Evolutionary conservation across 2,797 vertebrate genomes (phyloP).

Genomic region (Scarus forsteni): DNA sequence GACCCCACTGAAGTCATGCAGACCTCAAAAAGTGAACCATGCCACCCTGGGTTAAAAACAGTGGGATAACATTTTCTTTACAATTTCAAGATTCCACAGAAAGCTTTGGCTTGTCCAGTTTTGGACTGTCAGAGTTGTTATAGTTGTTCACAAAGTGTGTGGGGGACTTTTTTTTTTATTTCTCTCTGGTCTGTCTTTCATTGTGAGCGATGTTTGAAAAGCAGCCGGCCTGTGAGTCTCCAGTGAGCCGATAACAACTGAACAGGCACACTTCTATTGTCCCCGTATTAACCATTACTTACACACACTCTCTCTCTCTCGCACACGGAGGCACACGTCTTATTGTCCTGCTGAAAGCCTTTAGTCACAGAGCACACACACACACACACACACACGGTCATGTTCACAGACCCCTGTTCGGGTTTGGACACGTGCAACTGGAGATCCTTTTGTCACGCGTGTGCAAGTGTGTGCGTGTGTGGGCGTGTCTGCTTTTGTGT

Average conservation of each 20-base stretch:
- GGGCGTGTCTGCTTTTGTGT: constrained; percentile 45
- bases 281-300: constrained; percentile 59
- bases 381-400: constrained; percentile 13
- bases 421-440: constrained; percentile 15
- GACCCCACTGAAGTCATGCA: no score
- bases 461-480: not conserved
- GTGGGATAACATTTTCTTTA: not conserved
- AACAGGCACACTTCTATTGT: constrained; percentile 75
- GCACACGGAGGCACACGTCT: constrained; percentile 44
- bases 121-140: not conserved
- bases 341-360: constrained; percentile 67
- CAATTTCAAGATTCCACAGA: not conserved
- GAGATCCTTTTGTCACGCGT: constrained; percentile 3
- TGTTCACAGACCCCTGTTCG: not conserved
- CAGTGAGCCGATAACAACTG: constrained; percentile 67
- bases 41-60: not conserved
- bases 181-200: constrained; percentile 47
- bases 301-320: constrained; percentile 29
- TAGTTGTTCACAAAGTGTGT: not conserved
- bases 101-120: not conserved
- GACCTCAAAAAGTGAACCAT: not conserved
- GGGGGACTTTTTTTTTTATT: constrained; percentile 2
- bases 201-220: constrained; percentile 37
- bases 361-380: constrained; percentile 53
- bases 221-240: constrained; percentile 57